Percentiles rank a stretch among this genome's conserved stretches.
These are phyloP conservation scores for Liposcelis brunnea DNA, from an alignment of 2,888 invertebrate species.

Conservation along the genomic window DNA sequence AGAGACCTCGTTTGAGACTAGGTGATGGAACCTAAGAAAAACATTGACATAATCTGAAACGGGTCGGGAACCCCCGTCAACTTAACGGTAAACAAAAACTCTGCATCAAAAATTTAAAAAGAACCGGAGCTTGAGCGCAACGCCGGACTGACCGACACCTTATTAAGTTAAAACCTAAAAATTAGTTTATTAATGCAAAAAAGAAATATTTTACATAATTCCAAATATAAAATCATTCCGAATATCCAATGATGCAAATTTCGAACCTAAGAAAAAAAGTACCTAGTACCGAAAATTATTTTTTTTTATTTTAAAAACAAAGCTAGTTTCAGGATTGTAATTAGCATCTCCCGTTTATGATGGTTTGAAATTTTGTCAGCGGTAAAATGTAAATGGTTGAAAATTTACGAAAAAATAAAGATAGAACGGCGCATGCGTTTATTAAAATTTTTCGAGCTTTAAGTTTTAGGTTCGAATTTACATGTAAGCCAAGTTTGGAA, in stretches of 20 bases:
- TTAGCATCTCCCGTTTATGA: too few species aligned
- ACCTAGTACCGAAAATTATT: too few species aligned
- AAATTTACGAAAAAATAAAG: too few species aligned
- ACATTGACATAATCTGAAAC: neutral
- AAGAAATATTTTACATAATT: slow-evolving; percentile 9
- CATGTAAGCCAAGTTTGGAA: too few species aligned
- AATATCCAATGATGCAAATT: slow-evolving; percentile 5
- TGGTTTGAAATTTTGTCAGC: too few species aligned
- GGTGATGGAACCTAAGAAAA: neutral
- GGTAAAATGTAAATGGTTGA: too few species aligned
- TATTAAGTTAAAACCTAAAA: neutral
- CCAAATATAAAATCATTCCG: slow-evolving; percentile 8
- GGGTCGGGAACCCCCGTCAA: slow-evolving; percentile 1
- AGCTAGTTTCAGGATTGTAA: too few species aligned
- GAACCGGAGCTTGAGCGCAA: neutral
- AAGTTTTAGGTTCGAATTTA: too few species aligned
- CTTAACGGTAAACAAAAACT: neutral
- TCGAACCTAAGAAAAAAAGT: neutral
- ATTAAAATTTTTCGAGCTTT: too few species aligned
- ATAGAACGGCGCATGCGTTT: too few species aligned
- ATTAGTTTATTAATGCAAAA: slow-evolving; percentile 9
- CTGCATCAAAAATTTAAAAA: neutral
- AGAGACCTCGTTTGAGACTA: slow-evolving; percentile 9
- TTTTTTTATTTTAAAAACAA: too few species aligned
- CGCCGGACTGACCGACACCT: neutral